phyloP scores from a whole-genome alignment of 2,888 invertebrate genomes.

The Dryococelus australis region DNA sequence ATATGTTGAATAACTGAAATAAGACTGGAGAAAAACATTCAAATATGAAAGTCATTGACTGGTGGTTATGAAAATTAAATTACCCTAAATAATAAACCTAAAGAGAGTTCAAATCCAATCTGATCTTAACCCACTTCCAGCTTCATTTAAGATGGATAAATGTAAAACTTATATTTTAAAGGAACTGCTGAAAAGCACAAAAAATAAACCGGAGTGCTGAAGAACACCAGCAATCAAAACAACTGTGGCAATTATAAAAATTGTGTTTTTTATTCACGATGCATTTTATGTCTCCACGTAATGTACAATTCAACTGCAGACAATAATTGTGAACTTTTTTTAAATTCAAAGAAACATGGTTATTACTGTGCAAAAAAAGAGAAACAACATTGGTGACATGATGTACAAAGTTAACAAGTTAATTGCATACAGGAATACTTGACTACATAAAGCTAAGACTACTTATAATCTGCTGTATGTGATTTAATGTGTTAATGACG shows the following conservation, averaged over 20 bases:
- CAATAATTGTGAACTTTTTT: background rate
- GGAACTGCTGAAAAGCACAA: no score
- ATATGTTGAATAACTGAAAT: no score
- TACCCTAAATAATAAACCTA: no score
- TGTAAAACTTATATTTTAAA: no score
- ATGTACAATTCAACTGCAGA: background rate
- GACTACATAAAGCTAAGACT: background rate
- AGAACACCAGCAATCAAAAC: no score
- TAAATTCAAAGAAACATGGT: background rate
- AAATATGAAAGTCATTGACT: no score
- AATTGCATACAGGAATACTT: background rate
- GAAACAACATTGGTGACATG: background rate
- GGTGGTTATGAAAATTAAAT: no score
- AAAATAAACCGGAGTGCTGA: no score
- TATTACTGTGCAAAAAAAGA: background rate
- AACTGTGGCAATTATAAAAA: background rate
- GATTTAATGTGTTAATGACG: background rate
- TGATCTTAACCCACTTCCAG: no score
- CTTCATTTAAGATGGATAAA: no score
- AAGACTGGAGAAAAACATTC: no score
- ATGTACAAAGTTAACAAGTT: constrained; percentile 7
- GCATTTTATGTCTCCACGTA: background rate
- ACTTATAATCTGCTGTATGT: background rate
- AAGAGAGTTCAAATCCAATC: no score
- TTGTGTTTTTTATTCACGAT: background rate